Conservation (phyloP, 2,797 vertebrate genomes). For the Etheostoma perlongum region DNA sequence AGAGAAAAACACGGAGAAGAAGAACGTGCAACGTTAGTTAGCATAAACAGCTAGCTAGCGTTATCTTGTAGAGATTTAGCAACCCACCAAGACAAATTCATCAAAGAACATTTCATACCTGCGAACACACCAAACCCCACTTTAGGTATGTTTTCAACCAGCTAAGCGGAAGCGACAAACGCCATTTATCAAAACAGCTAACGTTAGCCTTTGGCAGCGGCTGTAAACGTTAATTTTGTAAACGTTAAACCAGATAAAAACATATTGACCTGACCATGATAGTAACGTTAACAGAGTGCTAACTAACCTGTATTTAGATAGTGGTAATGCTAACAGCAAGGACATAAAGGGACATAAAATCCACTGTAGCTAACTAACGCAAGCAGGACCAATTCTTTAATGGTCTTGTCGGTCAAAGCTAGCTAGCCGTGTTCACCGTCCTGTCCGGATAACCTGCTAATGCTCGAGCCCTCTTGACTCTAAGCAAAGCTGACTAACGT, state of each 20-base stretch:
- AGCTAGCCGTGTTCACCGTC: slow-evolving; percentile 22
- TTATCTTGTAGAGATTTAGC: slow-evolving; percentile 9
- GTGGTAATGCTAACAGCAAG: neutral
- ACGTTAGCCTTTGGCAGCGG: slow-evolving; percentile 19
- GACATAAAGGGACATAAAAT: slow-evolving; percentile 4
- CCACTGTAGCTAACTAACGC: neutral
- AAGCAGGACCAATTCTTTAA: neutral
- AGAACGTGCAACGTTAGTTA: slow-evolving; percentile 15
- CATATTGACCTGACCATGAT: slow-evolving; percentile 54
- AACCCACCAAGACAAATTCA: slow-evolving; percentile 18
- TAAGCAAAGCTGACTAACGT: neutral
- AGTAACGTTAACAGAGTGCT: slow-evolving; percentile 4
- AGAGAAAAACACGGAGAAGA: slow-evolving; percentile 14
- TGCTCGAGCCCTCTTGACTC: neutral
- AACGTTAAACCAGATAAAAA: slow-evolving; percentile 3
- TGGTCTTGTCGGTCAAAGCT: slow-evolving; percentile 1
- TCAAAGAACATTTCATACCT: neutral
- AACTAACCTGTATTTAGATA: slow-evolving; percentile 5
- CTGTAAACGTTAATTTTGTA: slow-evolving; percentile 18
- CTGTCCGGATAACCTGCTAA: neutral
- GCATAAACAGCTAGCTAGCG: slow-evolving; percentile 59
- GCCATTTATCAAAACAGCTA: neutral
- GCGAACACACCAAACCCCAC: neutral
- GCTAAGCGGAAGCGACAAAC: neutral
- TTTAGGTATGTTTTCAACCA: slow-evolving; percentile 56